Base-by-base conservation (phyloP, 2,797 vertebrate genomes). In the Smutsia temminckii region DNA sequence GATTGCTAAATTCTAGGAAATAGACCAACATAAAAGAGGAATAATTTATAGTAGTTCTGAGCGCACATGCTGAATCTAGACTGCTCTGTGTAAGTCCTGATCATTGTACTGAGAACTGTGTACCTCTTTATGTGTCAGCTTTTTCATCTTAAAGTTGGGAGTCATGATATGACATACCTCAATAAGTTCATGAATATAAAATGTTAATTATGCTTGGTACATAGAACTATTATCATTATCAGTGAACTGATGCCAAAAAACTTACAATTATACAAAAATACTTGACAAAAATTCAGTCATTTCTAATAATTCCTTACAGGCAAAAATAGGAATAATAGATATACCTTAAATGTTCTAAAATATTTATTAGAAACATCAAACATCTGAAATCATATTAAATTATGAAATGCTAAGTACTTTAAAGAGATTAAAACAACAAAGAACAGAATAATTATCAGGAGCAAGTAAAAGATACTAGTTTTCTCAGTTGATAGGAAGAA, bases 181-280 rank as follows among this genome's bases (percentile, higher is more conserved):
- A 86, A 9, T 94, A 64, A 88, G 83, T 81, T 95, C 23, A 90
- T 80, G 89, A 37, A 64, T 34, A 40, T n/a, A 71, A 94, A 91
- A 80, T 42, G 11, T 80, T 96, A 95, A 81, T 81, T 92, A 85
- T 91, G 11, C 46, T 14, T 85, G 77, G 49, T 68, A 74, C 6
- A 27, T 8, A 69, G 49, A 18, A 93, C 10, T 88, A n/a, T 69
- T 94, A 93, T 40, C 46, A 75, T 68, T 81, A 72, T 72, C 27
- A 83, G 46, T 34, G 91, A 88, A 85, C 32, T 85, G 16, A 66
- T 86, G 53, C 25, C 37, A 79, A 90, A 88, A 71, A 75, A 18
- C 46, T 8, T 16, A 46, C 59, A 27, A 64, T 85, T 81, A 66
- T 37, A 66, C 12, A 61, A 72, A 57, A 71, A 6, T 66, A 84